phyloP scores from a whole-genome alignment of 2,888 invertebrate species.

The Ligdia adustata region DNA sequence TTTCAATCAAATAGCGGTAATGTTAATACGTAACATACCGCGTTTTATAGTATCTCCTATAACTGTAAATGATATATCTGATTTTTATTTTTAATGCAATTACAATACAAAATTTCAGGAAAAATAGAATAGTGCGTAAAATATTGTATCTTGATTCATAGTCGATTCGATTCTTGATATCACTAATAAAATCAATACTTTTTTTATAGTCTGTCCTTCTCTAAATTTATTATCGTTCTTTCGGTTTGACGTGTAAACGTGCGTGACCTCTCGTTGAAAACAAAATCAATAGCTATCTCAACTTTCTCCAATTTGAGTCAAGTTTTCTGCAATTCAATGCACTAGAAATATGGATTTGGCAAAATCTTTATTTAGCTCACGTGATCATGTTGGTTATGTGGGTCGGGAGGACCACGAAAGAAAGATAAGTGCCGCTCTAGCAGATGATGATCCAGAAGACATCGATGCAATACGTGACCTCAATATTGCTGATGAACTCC shows the following conservation, averaged over 20 bases:
- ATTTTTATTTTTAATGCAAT: too few species aligned
- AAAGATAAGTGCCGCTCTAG: slow-evolving; percentile 90
- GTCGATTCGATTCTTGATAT: too few species aligned
- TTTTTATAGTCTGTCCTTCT: not conserved
- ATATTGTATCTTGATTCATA: too few species aligned
- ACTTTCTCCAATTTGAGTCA: too few species aligned
- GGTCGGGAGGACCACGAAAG: slow-evolving; percentile 93
- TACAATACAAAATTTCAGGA: too few species aligned
- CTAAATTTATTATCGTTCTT: not conserved
- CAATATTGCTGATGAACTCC: slow-evolving; percentile 87
- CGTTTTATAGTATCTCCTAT: too few species aligned
- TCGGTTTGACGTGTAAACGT: not conserved
- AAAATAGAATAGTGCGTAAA: too few species aligned
- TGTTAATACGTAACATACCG: too few species aligned
- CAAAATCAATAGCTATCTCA: slow-evolving; percentile 5
- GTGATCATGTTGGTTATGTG: slow-evolving; percentile 95
- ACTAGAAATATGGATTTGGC: slow-evolving; percentile 92
- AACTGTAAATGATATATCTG: too few species aligned
- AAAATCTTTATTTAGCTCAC: slow-evolving; percentile 93
- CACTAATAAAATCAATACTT: too few species aligned
- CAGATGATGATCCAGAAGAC: slow-evolving; percentile 90
- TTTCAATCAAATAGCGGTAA: too few species aligned
- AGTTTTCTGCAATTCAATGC: too few species aligned
- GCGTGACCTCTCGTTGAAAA: not conserved
- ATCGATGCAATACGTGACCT: slow-evolving; percentile 87